phyloP scores from a whole-genome alignment of 2,888 invertebrate genomes.

The Pyralis farinalis region DNA sequence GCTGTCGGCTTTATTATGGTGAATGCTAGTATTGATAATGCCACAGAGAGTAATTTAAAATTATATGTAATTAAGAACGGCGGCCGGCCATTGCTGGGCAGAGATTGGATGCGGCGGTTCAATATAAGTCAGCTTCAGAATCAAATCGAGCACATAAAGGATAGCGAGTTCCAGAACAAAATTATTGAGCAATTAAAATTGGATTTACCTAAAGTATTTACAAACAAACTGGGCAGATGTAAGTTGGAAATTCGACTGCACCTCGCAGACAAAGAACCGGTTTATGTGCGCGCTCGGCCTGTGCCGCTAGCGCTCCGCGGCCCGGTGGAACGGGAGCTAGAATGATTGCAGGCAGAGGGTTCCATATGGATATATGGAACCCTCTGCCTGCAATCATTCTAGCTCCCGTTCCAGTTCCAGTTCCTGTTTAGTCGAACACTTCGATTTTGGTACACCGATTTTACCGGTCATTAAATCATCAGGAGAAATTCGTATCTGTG shows the following conservation, averaged over 20 bases:
- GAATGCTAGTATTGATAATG: not conserved
- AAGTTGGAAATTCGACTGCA: conserved; percentile 14
- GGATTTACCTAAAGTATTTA: conserved; percentile 19
- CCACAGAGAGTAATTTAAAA: not conserved
- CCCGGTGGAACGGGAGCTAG: conserved; percentile 19
- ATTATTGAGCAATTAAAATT: too few relatives aligned
- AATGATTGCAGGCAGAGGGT: conserved; percentile 19
- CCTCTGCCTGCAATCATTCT: conserved; percentile 19
- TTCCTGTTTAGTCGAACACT: conserved; percentile 20
- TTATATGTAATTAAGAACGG: not conserved
- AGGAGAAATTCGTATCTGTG: conserved; percentile 22
- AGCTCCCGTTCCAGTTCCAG: conserved; percentile 21
- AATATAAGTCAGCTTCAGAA: too few relatives aligned
- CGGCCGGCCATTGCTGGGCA: not conserved
- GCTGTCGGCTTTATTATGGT: not conserved
- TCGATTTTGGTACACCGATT: conserved; percentile 26
- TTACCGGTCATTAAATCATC: conserved; percentile 23
- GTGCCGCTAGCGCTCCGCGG: conserved; percentile 14
- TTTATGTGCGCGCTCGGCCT: conserved; percentile 16
- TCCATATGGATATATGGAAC: conserved; percentile 22
- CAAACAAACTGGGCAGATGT: conserved; percentile 14
- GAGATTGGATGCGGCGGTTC: not conserved
- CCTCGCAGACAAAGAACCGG: conserved; percentile 13
- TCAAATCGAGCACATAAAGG: too few relatives aligned
- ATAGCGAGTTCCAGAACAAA: too few relatives aligned